phyloP scores from a whole-genome alignment of 2,888 invertebrate species.

The Chaetoderma sp. region DNA sequence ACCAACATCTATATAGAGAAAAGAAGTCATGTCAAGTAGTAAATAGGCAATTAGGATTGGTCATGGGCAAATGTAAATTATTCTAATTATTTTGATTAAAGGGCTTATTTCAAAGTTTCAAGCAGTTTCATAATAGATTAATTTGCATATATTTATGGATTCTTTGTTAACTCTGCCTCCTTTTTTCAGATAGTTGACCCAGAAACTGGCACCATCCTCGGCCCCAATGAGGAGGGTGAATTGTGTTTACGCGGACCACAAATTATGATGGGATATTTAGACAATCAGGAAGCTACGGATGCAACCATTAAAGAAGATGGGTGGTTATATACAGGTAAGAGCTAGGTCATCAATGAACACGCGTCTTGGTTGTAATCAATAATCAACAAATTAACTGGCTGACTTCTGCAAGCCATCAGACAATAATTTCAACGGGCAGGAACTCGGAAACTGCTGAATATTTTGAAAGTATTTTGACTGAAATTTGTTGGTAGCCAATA shows the following conservation, averaged over 20 bases:
- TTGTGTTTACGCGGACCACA: conserved; percentile 85
- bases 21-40: too few relatives aligned
- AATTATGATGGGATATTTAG: conserved; percentile 87
- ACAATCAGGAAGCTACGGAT: conserved; percentile 79
- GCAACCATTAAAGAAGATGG: conserved; percentile 80
- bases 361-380: too few relatives aligned
- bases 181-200: conserved; percentile 57
- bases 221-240: conserved; percentile 82
- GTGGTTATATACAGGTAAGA: conserved; percentile 77
- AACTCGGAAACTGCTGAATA: too few relatives aligned
- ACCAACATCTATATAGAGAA: too few relatives aligned
- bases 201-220: conserved; percentile 74
- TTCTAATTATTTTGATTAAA: background rate
- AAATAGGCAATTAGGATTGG: background rate
- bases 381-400: too few relatives aligned
- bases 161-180: background rate
- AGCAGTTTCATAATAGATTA: background rate
- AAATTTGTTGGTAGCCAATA: too few relatives aligned
- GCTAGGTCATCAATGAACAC: too few relatives aligned
- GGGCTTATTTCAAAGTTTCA: background rate
- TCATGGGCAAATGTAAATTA: background rate
- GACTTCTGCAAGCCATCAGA: too few relatives aligned
- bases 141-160: background rate
- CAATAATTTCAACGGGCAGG: too few relatives aligned
- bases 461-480: too few relatives aligned